A percentile compares a stretch with the other conserved stretches of the same genome.
phyloP scores from a whole-genome alignment of 2,797 vertebrate species.

The Argyrosomus regius region DNA sequence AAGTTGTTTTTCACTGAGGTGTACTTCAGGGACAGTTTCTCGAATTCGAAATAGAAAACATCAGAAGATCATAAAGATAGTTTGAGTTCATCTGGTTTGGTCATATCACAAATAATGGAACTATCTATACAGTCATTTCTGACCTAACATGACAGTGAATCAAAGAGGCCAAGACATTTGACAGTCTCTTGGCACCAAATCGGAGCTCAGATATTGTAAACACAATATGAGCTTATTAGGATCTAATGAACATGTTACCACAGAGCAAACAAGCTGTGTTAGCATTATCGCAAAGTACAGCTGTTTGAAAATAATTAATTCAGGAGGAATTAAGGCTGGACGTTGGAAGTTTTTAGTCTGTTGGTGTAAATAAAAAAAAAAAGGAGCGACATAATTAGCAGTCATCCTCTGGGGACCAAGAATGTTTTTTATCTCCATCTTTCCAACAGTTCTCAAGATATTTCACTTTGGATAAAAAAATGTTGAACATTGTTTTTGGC shows the following conservation, averaged over 20 bases:
- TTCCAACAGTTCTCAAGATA: neutral
- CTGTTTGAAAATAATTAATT: neutral
- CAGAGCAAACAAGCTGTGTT: neutral
- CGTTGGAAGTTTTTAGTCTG: neutral
- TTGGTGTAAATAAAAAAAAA: too few species aligned
- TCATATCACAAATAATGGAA: neutral
- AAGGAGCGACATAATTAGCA: neutral
- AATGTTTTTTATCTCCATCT: neutral
- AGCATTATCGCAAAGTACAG: constrained; percentile 5
- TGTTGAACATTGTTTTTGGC: too few species aligned
- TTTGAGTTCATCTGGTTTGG: neutral
- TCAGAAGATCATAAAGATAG: neutral
- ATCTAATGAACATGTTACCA: neutral
- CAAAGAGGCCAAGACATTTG: neutral
- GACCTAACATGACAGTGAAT: neutral
- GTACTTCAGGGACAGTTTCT: neutral
- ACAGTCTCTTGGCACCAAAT: neutral
- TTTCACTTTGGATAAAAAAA: neutral
- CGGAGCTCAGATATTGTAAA: neutral
- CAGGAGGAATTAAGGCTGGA: neutral
- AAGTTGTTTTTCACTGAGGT: neutral
- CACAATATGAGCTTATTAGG: neutral
- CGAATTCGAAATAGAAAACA: neutral
- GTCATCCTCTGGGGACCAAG: neutral
- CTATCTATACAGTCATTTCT: too few species aligned